Conservation (phyloP, 1,140 invertebrate species). For the Apis florea region DNA sequence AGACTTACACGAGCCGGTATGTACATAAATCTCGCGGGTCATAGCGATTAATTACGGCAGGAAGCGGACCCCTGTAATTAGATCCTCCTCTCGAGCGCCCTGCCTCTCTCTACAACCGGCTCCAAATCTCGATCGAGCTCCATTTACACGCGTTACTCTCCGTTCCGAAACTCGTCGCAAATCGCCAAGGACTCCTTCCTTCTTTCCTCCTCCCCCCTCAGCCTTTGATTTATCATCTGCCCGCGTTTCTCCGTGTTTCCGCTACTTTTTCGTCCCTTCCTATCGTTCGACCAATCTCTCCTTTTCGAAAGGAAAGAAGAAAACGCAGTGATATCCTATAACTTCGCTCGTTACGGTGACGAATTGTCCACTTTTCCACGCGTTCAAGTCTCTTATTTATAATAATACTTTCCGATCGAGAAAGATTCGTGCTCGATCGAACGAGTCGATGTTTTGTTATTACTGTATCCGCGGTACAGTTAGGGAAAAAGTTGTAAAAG, state of each 20-base stretch:
- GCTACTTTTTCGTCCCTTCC: background rate
- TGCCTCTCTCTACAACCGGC: slow-evolving; percentile 20
- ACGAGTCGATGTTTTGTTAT: no score
- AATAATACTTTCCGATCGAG: no score
- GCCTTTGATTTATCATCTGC: background rate
- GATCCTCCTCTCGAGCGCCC: slow-evolving; percentile 54
- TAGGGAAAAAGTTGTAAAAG: no score
- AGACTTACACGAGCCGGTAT: slow-evolving; percentile 15
- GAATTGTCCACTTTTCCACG: no score
- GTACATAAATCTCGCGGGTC: slow-evolving; percentile 62
- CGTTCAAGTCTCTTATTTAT: no score
- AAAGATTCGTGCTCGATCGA: no score
- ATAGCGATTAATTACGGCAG: slow-evolving; percentile 71
- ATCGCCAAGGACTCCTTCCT: background rate
- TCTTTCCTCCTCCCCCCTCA: background rate
- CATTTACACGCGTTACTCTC: slow-evolving; percentile 19
- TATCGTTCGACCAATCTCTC: background rate
- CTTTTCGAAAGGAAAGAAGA: no score
- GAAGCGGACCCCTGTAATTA: slow-evolving; percentile 71
- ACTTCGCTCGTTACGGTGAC: no score
- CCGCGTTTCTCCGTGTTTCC: background rate
- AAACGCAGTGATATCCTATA: no score
- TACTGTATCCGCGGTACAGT: no score
- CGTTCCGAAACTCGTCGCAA: slow-evolving; percentile 18
- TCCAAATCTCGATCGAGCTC: slow-evolving; percentile 15